Conservation (phyloP, 2,113 vertebrate genomes). For the Mastomys coucha region DNA sequence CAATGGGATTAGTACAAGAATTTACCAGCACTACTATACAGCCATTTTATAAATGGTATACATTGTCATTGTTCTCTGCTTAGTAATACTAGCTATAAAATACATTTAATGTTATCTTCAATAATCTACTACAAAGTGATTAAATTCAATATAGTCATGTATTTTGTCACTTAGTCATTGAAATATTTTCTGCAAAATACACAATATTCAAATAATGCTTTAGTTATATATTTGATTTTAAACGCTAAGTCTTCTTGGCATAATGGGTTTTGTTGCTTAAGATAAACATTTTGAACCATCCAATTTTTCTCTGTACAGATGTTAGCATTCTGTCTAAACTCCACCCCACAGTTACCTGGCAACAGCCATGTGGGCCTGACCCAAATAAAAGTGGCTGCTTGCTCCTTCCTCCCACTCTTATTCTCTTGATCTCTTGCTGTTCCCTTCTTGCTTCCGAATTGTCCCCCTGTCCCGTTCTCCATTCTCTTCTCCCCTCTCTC, state of each 20-base stretch:
- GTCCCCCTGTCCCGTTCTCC: no score
- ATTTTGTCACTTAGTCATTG: not conserved
- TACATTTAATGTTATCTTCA: not conserved
- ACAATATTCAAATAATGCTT: not conserved
- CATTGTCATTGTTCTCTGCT: not conserved
- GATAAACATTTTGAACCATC: constrained; percentile 7
- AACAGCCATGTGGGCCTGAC: no score
- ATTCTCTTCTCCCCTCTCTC: no score
- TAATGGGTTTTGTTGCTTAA: not conserved
- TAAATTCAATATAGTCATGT: constrained; percentile 36
- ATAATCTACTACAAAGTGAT: not conserved
- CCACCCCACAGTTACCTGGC: no score
- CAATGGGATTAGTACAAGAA: not conserved
- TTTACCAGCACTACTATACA: not conserved
- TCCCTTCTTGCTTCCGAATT: no score
- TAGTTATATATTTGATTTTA: not conserved
- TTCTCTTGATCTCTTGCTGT: no score
- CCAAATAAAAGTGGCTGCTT: no score
- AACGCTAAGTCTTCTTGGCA: not conserved
- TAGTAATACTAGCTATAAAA: constrained; percentile 13
- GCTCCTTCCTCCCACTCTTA: no score
- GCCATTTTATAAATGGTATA: not conserved
- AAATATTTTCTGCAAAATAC: not conserved
- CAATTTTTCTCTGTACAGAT: not conserved
- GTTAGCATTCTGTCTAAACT: no score